These are phyloP conservation scores for Hyperoplus immaculatus DNA, from an alignment of 2,797 vertebrate genomes.

Conservation along the genomic window DNA sequence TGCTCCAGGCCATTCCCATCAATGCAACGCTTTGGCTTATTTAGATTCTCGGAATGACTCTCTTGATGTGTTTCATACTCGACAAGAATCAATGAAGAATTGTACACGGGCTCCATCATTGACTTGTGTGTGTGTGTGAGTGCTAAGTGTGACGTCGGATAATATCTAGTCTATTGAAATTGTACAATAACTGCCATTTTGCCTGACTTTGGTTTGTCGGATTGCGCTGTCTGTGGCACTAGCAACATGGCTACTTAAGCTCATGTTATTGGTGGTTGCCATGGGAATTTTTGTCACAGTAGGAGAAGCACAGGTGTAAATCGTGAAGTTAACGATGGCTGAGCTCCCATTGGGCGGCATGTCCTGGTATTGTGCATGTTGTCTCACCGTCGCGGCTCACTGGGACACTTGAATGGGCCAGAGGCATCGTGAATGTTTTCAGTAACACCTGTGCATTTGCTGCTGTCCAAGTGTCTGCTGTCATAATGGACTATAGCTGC, in stretches of 20 bases:
- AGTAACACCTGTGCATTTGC: background rate
- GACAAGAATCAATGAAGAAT: background rate
- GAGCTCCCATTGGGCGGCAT: too few species aligned
- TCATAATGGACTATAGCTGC: background rate
- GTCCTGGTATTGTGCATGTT: too few species aligned
- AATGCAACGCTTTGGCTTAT: background rate
- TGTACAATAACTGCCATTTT: background rate
- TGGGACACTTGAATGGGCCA: too few species aligned
- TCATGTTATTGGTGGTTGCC: background rate
- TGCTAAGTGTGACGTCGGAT: background rate
- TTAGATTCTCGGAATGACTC: background rate
- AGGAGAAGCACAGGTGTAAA: background rate
- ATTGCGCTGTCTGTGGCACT: background rate
- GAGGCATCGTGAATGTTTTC: background rate
- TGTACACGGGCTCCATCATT: background rate
- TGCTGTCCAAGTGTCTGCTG: background rate
- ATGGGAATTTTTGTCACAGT: background rate
- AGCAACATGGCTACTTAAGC: background rate
- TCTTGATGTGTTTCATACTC: background rate
- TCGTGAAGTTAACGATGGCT: too few species aligned
- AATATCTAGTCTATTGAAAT: background rate
- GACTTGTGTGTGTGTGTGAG: background rate
- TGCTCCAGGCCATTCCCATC: background rate
- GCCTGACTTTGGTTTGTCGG: background rate
- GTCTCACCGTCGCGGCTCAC: background rate